phyloP scores from a whole-genome alignment of 2,888 invertebrate genomes.

The Dioctria rufipes region DNA sequence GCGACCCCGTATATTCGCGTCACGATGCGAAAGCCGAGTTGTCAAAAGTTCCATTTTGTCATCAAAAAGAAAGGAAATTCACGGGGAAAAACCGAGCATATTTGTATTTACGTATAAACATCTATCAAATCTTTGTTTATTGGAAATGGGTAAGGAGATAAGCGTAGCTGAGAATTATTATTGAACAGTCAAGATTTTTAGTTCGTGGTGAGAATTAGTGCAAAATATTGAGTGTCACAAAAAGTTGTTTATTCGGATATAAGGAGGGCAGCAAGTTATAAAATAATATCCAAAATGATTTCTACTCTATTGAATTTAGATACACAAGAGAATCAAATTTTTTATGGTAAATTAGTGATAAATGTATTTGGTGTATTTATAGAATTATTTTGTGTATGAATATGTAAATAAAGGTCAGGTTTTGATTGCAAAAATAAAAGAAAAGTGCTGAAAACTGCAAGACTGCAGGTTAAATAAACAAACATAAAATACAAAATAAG shows the following conservation, averaged over 20 bases:
- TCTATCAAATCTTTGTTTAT: conserved; percentile 5
- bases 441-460: too few species aligned
- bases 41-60: conserved; percentile 9
- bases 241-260: neutral
- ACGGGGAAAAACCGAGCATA: conserved; percentile 40
- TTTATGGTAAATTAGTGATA: conserved; percentile 52
- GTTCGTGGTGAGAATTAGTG: conserved; percentile 5
- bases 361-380: neutral
- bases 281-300: conserved; percentile 48
- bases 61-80: neutral
- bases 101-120: conserved; percentile 30
- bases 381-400: neutral
- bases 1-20: too few species aligned
- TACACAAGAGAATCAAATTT: conserved; percentile 55
- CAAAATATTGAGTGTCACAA: neutral
- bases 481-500: too few species aligned
- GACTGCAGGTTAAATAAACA: too few species aligned
- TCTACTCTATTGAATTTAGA: conserved; percentile 57
- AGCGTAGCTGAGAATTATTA: conserved; percentile 10
- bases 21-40: neutral
- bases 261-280: neutral
- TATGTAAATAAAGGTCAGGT: neutral
- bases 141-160: conserved; percentile 54
- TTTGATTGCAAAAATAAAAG: neutral
- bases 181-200: conserved; percentile 16